Evolutionary conservation across 2,888 invertebrate species (phyloP).

Genomic region (Hypena proboscidalis): DNA sequence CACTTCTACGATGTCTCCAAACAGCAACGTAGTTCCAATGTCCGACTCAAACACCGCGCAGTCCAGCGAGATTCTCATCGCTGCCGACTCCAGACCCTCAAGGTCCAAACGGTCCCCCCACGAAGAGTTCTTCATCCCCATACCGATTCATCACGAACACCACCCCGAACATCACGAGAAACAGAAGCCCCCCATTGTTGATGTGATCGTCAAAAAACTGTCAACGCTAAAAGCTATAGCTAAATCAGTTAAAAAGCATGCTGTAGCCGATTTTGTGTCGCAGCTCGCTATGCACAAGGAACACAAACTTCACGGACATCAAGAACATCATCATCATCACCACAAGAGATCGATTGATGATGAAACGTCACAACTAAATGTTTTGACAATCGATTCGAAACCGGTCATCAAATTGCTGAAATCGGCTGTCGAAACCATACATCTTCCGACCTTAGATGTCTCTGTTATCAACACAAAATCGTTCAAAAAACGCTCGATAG

Average conservation of each 20-base stretch:
- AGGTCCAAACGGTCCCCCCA: conserved; percentile 24
- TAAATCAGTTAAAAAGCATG: conserved; percentile 28
- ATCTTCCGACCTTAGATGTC: conserved; percentile 12
- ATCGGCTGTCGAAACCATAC: conserved; percentile 3
- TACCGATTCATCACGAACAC: not conserved
- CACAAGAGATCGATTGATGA: conserved; percentile 27
- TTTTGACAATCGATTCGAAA: no score
- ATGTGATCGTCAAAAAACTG: conserved; percentile 14
- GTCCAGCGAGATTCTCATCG: conserved; percentile 45
- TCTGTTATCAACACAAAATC: conserved; percentile 38
- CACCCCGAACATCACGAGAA: conserved; percentile 5
- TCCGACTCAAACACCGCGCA: conserved; percentile 20
- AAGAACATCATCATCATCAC: no score
- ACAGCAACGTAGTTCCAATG: conserved; percentile 12
- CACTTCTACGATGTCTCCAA: conserved; percentile 14
- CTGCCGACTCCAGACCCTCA: conserved; percentile 24
- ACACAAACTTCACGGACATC: no score
- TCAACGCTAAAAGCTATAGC: conserved; percentile 16
- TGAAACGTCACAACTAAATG: not conserved
- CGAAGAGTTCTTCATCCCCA: conserved; percentile 9
- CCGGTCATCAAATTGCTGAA: no score
- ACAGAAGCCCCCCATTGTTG: conserved; percentile 7
- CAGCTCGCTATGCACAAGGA: conserved; percentile 17
- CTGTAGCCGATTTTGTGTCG: conserved; percentile 6
- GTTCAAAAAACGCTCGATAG: conserved; percentile 34